A percentile compares a stretch with the other conserved stretches of the same genome.
Conservation (phyloP, 2,797 vertebrate genomes). For the Lacerta bilineata region DNA sequence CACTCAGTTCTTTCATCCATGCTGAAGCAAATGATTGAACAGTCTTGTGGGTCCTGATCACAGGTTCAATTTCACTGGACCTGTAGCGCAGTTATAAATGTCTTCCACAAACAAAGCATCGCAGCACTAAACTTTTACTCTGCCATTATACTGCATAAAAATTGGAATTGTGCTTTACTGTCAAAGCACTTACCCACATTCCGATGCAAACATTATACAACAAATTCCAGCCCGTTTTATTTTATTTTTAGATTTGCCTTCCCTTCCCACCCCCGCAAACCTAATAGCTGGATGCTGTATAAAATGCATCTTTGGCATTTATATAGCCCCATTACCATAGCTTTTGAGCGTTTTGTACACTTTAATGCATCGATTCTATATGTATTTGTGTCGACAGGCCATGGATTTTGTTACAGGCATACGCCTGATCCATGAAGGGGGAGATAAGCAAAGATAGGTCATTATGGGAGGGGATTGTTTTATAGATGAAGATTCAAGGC, state of each 20-base stretch:
- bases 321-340: slow-evolving; percentile 19
- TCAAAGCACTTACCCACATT: slow-evolving; percentile 51
- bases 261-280: neutral
- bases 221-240: slow-evolving; percentile 41
- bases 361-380: slow-evolving; percentile 11
- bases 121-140: slow-evolving; percentile 45
- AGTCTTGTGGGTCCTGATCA: slow-evolving; percentile 49
- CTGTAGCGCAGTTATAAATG: slow-evolving; percentile 27
- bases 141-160: slow-evolving; percentile 62
- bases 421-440: neutral
- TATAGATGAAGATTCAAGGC: neutral
- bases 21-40: slow-evolving; percentile 34
- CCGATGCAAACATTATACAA: slow-evolving; percentile 33
- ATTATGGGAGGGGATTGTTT: neutral
- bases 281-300: neutral
- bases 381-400: slow-evolving; percentile 9
- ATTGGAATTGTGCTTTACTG: slow-evolving; percentile 44
- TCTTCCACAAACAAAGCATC: neutral
- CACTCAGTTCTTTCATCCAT: slow-evolving; percentile 59
- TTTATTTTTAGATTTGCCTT: neutral
- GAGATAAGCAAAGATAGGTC: neutral
- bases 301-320: slow-evolving; percentile 29
- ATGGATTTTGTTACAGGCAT: neutral
- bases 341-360: slow-evolving; percentile 22
- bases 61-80: slow-evolving; percentile 55